Conservation (phyloP, 2,888 invertebrate species). For the Parnassius glacialis region DNA sequence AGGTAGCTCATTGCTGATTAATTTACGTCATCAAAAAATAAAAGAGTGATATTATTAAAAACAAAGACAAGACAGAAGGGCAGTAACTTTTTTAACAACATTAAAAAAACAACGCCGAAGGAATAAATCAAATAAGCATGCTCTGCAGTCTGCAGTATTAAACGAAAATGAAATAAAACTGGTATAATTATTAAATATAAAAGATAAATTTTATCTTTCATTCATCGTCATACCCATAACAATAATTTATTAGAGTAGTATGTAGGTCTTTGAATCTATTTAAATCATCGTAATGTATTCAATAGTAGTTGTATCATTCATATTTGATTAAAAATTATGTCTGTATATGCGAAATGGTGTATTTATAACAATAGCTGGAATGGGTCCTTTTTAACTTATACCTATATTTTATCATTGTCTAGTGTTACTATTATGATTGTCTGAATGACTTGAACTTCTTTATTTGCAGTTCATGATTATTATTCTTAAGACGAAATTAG, state of each 20-base stretch:
- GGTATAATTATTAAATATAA: too few species aligned
- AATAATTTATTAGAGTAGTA: not conserved
- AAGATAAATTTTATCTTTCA: too few species aligned
- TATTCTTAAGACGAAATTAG: not conserved
- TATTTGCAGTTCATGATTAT: slow-evolving; percentile 17
- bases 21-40: too few species aligned
- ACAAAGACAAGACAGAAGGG: too few species aligned
- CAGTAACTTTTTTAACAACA: too few species aligned
- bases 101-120: too few species aligned
- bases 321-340: slow-evolving; percentile 44
- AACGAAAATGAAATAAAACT: too few species aligned
- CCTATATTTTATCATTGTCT: slow-evolving; percentile 19
- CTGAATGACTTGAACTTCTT: slow-evolving; percentile 22
- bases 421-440: slow-evolving; percentile 26
- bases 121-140: too few species aligned
- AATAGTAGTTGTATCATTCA: slow-evolving; percentile 44
- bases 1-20: too few species aligned
- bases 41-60: too few species aligned
- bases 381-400: slow-evolving; percentile 54
- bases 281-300: not conserved
- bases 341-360: slow-evolving; percentile 25
- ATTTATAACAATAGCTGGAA: slow-evolving; percentile 61
- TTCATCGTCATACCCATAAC: too few species aligned
- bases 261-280: not conserved
- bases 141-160: too few species aligned